Conservation (phyloP, 1,140 invertebrate genomes). For the Pinna nobilis region DNA sequence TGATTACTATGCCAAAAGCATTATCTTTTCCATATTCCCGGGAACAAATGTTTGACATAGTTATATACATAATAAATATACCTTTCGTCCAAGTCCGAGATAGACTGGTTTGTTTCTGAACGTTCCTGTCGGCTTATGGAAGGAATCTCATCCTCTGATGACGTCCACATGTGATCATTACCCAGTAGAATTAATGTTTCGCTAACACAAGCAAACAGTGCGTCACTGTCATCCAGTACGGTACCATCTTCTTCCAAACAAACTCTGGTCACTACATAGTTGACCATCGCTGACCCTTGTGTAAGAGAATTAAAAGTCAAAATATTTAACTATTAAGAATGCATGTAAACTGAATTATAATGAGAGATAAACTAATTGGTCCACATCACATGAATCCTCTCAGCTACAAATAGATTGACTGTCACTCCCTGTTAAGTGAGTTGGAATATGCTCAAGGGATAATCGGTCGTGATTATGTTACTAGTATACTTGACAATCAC, state of each 20-base stretch:
- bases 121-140: not conserved
- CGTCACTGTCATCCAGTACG: not conserved
- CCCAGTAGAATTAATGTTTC: conserved; percentile 8
- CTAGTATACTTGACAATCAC: too few relatives aligned
- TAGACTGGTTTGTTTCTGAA: not conserved
- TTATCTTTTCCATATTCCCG: not conserved
- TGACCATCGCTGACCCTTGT: not conserved
- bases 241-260: conserved; percentile 22
- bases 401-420: too few relatives aligned
- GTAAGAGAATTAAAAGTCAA: too few relatives aligned
- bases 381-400: too few relatives aligned
- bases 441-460: too few relatives aligned
- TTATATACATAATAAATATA: not conserved
- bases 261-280: not conserved
- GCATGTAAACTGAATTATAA: too few relatives aligned
- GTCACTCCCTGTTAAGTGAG: too few relatives aligned
- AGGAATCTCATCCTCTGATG: not conserved
- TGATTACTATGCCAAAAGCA: too few relatives aligned
- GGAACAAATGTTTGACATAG: not conserved
- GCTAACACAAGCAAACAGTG: not conserved
- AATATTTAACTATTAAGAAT: too few relatives aligned
- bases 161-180: not conserved
- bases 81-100: not conserved
- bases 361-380: too few relatives aligned
- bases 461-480: too few relatives aligned